These are phyloP conservation scores for Mythimna lalbum DNA, from an alignment of 2,888 invertebrate species.

Conservation along the genomic window DNA sequence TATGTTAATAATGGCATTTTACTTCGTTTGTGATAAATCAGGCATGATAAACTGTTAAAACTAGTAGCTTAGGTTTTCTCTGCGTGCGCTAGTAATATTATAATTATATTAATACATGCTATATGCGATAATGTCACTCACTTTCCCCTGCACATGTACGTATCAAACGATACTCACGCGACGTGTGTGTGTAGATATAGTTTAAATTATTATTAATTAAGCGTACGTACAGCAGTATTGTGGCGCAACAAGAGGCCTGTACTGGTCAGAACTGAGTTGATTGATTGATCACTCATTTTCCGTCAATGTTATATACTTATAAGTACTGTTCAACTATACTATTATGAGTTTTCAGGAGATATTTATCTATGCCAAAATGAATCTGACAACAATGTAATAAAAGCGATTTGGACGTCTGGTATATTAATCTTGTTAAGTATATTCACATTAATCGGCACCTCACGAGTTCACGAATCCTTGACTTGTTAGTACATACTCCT, in stretches of 20 bases:
- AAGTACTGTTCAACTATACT: background rate
- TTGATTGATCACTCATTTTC: background rate
- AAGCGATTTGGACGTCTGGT: background rate
- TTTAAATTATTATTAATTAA: slow-evolving; percentile 49
- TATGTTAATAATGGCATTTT: slow-evolving; percentile 4
- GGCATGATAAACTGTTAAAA: background rate
- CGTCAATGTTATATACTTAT: slow-evolving; percentile 1
- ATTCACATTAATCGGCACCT: slow-evolving; percentile 1
- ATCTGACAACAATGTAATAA: background rate
- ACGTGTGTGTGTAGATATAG: slow-evolving; percentile 32
- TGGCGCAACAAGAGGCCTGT: slow-evolving; percentile 27
- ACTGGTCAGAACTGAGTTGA: background rate
- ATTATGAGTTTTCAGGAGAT: background rate
- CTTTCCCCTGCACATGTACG: slow-evolving; percentile 54
- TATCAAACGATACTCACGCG: slow-evolving; percentile 49
- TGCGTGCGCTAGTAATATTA: slow-evolving; percentile 45
- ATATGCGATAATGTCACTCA: slow-evolving; percentile 53
- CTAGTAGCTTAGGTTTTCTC: slow-evolving; percentile 24
- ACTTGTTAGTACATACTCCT: slow-evolving; percentile 8
- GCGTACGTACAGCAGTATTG: slow-evolving; percentile 17
- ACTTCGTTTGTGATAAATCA: background rate
- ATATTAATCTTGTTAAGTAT: background rate
- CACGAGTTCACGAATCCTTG: background rate
- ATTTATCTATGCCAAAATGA: slow-evolving; percentile 1
- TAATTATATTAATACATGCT: slow-evolving; percentile 41